Evolutionary conservation across 2,797 vertebrate genomes (phyloP), one percentile per base, ranked within the genome.

Genomic region (Peromyscus attwateri): DNA sequence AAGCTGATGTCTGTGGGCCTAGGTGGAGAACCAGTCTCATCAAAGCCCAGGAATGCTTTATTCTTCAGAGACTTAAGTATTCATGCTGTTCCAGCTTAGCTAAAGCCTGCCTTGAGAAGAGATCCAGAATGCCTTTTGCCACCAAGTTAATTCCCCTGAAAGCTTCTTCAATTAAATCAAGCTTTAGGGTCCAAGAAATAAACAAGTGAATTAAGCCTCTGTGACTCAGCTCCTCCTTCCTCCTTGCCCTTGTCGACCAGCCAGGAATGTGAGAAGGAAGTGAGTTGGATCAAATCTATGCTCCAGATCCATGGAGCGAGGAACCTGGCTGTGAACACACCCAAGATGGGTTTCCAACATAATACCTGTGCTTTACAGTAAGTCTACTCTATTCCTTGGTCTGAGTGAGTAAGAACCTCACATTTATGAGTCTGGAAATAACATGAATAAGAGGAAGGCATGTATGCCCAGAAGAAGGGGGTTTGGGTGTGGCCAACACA

Each of bases 121-220:
- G 73, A 96, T 31, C 46, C 16, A 70, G 52, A 8, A 57, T 68
- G 62, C 25, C 70, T 89, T 89, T 62, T 68, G 43, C 73, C 88
- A 70, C 23, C 73, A 96, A 95, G 27, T 92, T 96, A 96, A 98
- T 98, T 93, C 94, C 57, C 62, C 55, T 88, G 52, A 97, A 95
- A 79, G 14, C 34, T 85, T 90, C 92, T 82, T 94, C 94, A 95
- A 73, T 94, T 94, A 96, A 96, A 94, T 37, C 71, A 92, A 95
- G 87, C 91, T 96, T 46, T 91, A 87, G 91, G 91, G 94, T 73
- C 91, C 57, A 83, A 96, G 87, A 97, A 96, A 95, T 3, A 95
- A 85, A 90, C 81, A 91, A 96, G 34, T 71, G 87, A 94, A 88
- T 95, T 95, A 95, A 93, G 37, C 55, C 43, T n/a, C 23, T 4